Conservation (phyloP, 2,797 vertebrate genomes). For the Argentina silus region DNA sequence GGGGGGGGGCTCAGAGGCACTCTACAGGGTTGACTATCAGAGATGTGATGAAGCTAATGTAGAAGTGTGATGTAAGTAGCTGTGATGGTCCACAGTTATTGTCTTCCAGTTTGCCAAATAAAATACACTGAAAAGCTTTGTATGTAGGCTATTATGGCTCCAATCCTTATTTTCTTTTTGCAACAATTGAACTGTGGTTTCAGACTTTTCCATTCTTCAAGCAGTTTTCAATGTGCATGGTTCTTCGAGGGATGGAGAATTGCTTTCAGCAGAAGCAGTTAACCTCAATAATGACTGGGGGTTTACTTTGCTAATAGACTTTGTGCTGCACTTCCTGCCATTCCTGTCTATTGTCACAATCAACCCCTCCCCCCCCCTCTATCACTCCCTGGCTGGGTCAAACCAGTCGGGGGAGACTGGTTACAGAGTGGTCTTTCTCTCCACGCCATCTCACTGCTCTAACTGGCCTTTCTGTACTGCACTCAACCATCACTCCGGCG, state of each 20-base stretch:
- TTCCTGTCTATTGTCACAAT: constrained; percentile 57
- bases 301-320: constrained; percentile 61
- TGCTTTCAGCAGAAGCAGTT: constrained; percentile 57
- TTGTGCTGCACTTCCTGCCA: constrained; percentile 60
- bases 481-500: constrained; percentile 64
- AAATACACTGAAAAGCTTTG: no score
- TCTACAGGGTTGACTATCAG: neutral
- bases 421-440: constrained; percentile 19
- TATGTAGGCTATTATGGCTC: no score
- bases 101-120: no score
- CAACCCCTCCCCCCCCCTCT: constrained; percentile 25
- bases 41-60: constrained; percentile 25
- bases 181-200: no score
- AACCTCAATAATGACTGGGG: neutral
- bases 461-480: constrained; percentile 51
- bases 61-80: constrained; percentile 36
- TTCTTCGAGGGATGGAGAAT: constrained; percentile 71
- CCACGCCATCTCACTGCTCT: constrained; percentile 39
- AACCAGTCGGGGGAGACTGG: constrained; percentile 39
- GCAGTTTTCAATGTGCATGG: constrained; percentile 57
- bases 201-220: constrained; percentile 49
- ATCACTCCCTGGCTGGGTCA: constrained; percentile 12
- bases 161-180: no score
- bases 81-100: neutral
- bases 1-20: constrained; percentile 18